A percentile compares a stretch with the other conserved stretches of the same genome.
phyloP scores from a whole-genome alignment of 2,888 invertebrate species.

The Silvanus unidentatus region DNA sequence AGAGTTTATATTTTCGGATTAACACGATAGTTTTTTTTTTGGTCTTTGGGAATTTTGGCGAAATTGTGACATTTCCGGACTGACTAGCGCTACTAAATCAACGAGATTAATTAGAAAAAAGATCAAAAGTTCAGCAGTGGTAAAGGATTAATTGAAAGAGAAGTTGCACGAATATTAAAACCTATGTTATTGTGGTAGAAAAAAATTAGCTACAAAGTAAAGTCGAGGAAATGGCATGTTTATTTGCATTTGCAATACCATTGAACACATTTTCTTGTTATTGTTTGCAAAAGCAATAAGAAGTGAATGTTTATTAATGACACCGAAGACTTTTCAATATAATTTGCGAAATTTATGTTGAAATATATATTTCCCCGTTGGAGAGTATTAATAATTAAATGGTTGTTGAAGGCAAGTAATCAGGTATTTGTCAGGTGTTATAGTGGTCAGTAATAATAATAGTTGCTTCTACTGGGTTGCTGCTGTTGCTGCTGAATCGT shows the following conservation, averaged over 20 bases:
- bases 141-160: too few species aligned
- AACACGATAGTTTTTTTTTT: background rate
- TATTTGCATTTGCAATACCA: too few species aligned
- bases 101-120: too few species aligned
- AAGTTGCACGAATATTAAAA: too few species aligned
- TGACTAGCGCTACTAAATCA: too few species aligned
- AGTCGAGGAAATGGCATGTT: too few species aligned
- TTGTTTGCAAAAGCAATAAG: background rate
- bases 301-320: too few species aligned
- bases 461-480: background rate
- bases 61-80: too few species aligned
- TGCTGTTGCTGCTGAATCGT: background rate
- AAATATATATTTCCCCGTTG: background rate
- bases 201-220: too few species aligned
- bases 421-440: slow-evolving; percentile 28
- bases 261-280: background rate
- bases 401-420: slow-evolving; percentile 28
- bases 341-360: background rate
- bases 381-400: slow-evolving; percentile 23
- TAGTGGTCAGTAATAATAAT: slow-evolving; percentile 10
- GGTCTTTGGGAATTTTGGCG: too few species aligned
- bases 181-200: too few species aligned
- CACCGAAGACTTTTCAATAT: background rate
- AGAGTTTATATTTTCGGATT: slow-evolving; percentile 1
- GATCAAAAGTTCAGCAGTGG: too few species aligned